Conservation (phyloP, 1,140 invertebrate species). For the Lerema accius region DNA sequence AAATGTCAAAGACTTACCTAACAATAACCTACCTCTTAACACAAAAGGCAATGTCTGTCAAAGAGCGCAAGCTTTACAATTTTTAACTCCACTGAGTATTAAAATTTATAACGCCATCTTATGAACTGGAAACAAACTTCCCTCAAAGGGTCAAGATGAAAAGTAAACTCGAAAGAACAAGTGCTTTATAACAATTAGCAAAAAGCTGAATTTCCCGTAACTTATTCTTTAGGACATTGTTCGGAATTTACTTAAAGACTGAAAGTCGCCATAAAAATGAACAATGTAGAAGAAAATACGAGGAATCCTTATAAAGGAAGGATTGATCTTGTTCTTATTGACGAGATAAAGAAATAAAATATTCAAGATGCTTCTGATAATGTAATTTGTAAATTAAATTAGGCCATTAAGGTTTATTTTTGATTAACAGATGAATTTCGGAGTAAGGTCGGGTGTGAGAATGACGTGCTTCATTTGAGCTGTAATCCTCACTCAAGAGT, state of each 20-base stretch:
- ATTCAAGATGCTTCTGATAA: too few species aligned
- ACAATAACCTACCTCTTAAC: not conserved
- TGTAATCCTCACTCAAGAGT: constrained; percentile 93
- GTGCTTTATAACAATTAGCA: constrained; percentile 23
- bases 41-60: constrained; percentile 14
- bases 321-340: not conserved
- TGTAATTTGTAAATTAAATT: too few species aligned
- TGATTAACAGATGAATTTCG: constrained; percentile 92
- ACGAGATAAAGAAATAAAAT: not conserved
- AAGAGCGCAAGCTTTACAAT: constrained; percentile 8
- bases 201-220: constrained; percentile 17
- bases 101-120: constrained; percentile 15
- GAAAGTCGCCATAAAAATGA: constrained; percentile 20
- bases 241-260: constrained; percentile 5
- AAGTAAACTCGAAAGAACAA: constrained; percentile 29
- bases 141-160: constrained; percentile 28
- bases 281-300: constrained; percentile 7
- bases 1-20: not conserved
- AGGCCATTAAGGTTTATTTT: constrained; percentile 15
- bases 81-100: constrained; percentile 4
- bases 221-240: constrained; percentile 11
- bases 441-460: constrained; percentile 95
- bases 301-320: not conserved
- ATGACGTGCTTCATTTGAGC: constrained; percentile 91
- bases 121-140: constrained; percentile 25